Evolutionary conservation across 2,113 vertebrate species (phyloP).

Genomic region (Falcunculus frontatus): DNA sequence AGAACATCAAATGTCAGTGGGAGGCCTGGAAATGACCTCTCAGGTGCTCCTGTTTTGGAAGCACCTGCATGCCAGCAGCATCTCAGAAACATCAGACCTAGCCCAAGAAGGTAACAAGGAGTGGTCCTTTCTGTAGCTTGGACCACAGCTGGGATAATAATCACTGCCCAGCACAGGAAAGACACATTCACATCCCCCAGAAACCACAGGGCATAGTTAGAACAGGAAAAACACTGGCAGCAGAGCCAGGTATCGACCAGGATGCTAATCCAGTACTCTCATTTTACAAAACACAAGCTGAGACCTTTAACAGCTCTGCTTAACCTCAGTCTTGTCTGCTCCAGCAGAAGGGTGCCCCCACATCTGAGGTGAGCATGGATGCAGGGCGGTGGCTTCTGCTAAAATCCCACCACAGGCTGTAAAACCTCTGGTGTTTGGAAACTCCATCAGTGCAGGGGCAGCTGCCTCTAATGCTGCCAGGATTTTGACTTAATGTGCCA

Average conservation of each 20-base stretch:
- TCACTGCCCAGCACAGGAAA: not conserved
- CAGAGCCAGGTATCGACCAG: not conserved
- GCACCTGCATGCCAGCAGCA: not conserved
- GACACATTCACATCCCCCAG: not conserved
- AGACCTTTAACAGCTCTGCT: not conserved
- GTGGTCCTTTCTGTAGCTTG: not conserved
- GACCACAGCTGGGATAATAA: not conserved
- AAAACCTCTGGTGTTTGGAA: not conserved
- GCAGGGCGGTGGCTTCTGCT: not conserved
- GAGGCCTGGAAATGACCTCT: not conserved
- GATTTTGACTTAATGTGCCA: not conserved
- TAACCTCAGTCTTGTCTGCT: not conserved
- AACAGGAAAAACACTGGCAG: not conserved
- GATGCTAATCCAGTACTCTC: not conserved
- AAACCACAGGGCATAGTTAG: not conserved
- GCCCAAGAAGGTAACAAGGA: not conserved
- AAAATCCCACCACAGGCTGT: not conserved
- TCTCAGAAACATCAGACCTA: not conserved
- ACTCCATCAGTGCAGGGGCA: not conserved
- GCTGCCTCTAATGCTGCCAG: not conserved
- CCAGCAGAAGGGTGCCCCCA: not conserved
- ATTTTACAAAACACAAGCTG: not conserved
- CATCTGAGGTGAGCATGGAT: not conserved
- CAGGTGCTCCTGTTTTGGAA: not conserved
- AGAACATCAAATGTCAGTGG: not conserved